Conservation (phyloP, 2,113 vertebrate genomes). For the Triplophysa tibetana region DNA sequence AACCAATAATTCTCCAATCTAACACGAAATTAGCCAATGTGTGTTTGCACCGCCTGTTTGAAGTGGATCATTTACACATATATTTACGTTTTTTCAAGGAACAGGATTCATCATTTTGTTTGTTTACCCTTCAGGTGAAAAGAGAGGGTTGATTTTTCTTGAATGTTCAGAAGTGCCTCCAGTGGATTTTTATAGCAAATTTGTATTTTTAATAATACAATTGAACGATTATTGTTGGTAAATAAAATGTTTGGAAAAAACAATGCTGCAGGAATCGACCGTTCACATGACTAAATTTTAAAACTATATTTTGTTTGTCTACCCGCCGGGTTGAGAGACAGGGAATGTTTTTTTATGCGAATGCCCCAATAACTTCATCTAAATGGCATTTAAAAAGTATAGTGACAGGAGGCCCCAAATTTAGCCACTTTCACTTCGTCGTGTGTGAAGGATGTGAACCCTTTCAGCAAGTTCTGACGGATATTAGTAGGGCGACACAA, state of each 20-base stretch:
- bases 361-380: conserved; percentile 45
- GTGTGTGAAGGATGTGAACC: conserved; percentile 58
- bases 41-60: not conserved
- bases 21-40: conserved; percentile 51
- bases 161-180: too few species aligned
- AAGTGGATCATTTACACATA: not conserved
- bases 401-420: conserved; percentile 57
- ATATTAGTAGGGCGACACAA: conserved; percentile 56
- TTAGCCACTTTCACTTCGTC: conserved; percentile 65
- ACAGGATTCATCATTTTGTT: not conserved
- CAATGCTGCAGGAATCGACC: too few species aligned
- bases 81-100: not conserved
- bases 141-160: not conserved
- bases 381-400: conserved; percentile 57
- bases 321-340: not conserved
- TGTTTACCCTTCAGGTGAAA: conserved; percentile 30
- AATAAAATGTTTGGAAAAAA: too few species aligned
- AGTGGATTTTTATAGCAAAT: too few species aligned
- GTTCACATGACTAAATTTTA: too few species aligned
- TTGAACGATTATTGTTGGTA: too few species aligned
- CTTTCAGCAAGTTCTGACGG: conserved; percentile 54
- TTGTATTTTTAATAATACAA: too few species aligned
- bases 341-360: not conserved
- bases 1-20: conserved; percentile 59
- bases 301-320: conserved; percentile 23